phyloP scores from a whole-genome alignment of 2,113 vertebrate species.

The Herpetotheres cachinnans region DNA sequence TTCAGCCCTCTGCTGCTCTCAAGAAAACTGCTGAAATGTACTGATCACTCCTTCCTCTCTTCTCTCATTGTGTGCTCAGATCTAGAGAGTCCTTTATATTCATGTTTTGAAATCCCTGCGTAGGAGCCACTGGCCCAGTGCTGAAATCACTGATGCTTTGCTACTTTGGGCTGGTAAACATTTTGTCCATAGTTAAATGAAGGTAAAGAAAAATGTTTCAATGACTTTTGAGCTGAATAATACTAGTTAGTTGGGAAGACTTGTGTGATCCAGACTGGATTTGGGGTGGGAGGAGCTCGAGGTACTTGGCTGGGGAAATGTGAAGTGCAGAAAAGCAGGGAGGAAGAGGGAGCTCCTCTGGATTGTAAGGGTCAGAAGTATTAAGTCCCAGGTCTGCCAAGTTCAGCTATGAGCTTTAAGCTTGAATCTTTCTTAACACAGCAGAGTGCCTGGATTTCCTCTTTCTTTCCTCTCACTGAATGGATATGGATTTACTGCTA shows the following conservation, averaged over 20 bases:
- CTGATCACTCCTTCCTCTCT: neutral
- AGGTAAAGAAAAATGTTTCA: neutral
- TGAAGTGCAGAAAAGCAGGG: neutral
- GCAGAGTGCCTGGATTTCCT: neutral
- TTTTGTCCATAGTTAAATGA: neutral
- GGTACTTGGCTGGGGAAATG: fast-evolving
- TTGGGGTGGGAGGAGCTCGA: fast-evolving
- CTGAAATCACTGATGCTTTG: neutral
- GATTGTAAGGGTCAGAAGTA: neutral
- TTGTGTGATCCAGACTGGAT: neutral
- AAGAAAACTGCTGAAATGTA: neutral
- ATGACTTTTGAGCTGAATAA: neutral
- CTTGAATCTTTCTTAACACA: neutral
- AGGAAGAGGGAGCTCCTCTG: neutral
- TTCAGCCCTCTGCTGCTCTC: neutral
- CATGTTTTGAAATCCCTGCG: neutral
- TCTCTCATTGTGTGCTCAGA: neutral
- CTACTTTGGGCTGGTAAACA: neutral
- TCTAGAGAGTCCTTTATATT: neutral
- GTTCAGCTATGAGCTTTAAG: neutral
- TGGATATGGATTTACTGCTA: neutral
- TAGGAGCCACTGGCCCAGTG: neutral
- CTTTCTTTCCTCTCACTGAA: neutral
- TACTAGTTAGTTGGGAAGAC: neutral
- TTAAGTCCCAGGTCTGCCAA: neutral